Percentiles rank a stretch among this genome's conserved stretches.
Evolutionary conservation across 2,113 vertebrate genomes (phyloP).

Genomic region (Pleuronectes platessa): DNA sequence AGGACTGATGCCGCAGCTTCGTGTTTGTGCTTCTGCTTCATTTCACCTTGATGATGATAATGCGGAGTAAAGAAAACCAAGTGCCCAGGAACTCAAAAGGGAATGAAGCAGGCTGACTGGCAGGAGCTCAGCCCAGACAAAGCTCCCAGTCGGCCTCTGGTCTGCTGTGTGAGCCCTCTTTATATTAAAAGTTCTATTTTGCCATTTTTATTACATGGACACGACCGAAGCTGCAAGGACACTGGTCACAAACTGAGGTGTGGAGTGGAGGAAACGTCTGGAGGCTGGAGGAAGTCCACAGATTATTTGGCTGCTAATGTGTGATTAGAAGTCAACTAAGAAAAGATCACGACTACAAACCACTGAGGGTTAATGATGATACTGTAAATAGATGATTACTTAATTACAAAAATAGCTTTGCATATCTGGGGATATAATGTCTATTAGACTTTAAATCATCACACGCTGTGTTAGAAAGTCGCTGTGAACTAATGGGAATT

Average conservation of each 20-base stretch:
- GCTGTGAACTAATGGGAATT: too few species aligned
- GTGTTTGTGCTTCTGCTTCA: not conserved
- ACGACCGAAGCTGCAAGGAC: not conserved
- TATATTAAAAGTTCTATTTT: conserved; percentile 14
- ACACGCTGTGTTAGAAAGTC: not conserved
- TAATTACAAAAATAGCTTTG: not conserved
- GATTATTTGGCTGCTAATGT: too few species aligned
- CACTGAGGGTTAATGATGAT: not conserved
- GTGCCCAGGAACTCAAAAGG: conserved; percentile 24
- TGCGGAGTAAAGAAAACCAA: conserved; percentile 17
- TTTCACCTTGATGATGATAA: conserved; percentile 15
- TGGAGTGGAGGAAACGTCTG: not conserved
- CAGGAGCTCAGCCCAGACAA: conserved; percentile 41
- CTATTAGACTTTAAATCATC: not conserved
- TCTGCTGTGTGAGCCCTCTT: conserved; percentile 3
- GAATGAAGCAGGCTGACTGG: conserved; percentile 45
- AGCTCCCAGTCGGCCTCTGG: not conserved
- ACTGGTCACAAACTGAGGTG: not conserved
- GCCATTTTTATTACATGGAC: conserved; percentile 15
- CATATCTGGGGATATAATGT: not conserved
- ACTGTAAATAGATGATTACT: not conserved
- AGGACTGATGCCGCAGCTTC: not conserved
- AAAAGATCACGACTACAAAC: conserved; percentile 7
- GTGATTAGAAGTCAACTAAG: not conserved
- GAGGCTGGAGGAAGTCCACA: not conserved